A percentile compares a stretch with the other conserved stretches of the same genome.
phyloP scores from a whole-genome alignment of 2,888 invertebrate genomes.

The Copidosoma aretas region DNA sequence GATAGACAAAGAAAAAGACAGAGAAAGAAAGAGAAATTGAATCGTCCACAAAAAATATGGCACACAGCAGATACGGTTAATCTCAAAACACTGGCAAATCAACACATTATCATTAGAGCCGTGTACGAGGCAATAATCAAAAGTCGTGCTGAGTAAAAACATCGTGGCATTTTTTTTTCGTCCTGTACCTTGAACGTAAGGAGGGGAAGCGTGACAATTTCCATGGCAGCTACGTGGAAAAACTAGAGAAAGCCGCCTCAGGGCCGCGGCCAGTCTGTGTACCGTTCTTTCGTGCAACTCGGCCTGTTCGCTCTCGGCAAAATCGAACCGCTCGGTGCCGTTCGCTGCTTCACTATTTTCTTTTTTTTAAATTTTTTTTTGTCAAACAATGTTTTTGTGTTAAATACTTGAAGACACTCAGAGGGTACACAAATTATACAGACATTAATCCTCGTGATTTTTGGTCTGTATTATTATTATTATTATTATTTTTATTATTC shows the following conservation, averaged over 20 bases:
- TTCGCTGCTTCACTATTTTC: not conserved
- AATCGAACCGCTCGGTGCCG: constrained; percentile 58
- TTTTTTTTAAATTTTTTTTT: not conserved
- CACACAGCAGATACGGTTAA: not conserved
- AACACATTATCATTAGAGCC: not conserved
- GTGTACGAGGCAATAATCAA: constrained; percentile 9
- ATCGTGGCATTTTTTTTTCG: too few relatives aligned
- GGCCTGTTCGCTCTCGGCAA: constrained; percentile 57
- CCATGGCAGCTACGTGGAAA: constrained; percentile 40
- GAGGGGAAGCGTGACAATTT: constrained; percentile 39
- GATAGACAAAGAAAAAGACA: constrained; percentile 17
- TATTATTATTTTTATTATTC: too few relatives aligned
- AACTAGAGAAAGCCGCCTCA: constrained; percentile 37
- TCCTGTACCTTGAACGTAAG: constrained; percentile 36
- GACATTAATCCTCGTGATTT: too few relatives aligned
- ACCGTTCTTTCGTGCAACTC: not conserved
- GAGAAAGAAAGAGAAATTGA: constrained; percentile 18
- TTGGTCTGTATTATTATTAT: too few relatives aligned
- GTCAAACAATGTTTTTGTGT: too few relatives aligned
- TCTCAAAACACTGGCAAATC: too few relatives aligned
- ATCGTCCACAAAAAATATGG: constrained; percentile 4
- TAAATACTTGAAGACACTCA: too few relatives aligned
- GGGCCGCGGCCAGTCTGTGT: constrained; percentile 36
- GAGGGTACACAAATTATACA: too few relatives aligned
- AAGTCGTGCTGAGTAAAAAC: too few relatives aligned